Evolutionary conservation across 2,888 invertebrate genomes (phyloP), one percentile per base, ranked within the genome.

Genomic region (Trichogramma evanescens): DNA sequence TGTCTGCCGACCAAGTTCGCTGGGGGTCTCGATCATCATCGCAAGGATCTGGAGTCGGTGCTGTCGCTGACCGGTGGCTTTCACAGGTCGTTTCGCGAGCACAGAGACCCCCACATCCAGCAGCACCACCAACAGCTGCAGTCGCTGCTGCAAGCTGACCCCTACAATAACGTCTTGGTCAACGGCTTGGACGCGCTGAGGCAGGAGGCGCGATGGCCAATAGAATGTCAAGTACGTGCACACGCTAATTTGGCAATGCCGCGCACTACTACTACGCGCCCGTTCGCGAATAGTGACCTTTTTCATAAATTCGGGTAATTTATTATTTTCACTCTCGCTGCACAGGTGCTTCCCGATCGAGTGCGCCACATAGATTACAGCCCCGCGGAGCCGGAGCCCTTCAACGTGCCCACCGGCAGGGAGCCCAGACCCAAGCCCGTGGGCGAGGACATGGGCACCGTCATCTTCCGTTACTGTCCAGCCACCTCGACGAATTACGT

Each of bases 401-500:
- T 93, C 77, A 94, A 93, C 75, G 80, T 83, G 53, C 81, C 86
- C 48, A 87, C 87, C 39, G 92, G 91, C 51, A 85, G 86, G 72
- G 93, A 93, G 79, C 83, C 89, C 38, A 86, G 86, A 73, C 93
- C 93, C 49, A 89, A 89, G 73, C 91, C 93, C 3, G 87, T 93
- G 5, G 91, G 91, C 9, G 92, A 93, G 74, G 93, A 93, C 70
- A 86, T 87, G 65, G 93, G 93, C 54, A 86, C 87, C 9, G 86
- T 93, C 13, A 86, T 92, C 61, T 93, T 87, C 77, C 89, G 89
- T 71, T 93, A 93, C 74, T 88, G 87, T 73, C 93, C 93, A 7
- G 88, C 89, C 80, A 89, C 89, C 75, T 88, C 91, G 58, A 91
- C 93, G 39, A 93, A 92, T 79, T 93, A 93, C 78, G 93, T 93